Conservation (phyloP, 2,888 invertebrate species). For the Dolichomitus sp. region DNA sequence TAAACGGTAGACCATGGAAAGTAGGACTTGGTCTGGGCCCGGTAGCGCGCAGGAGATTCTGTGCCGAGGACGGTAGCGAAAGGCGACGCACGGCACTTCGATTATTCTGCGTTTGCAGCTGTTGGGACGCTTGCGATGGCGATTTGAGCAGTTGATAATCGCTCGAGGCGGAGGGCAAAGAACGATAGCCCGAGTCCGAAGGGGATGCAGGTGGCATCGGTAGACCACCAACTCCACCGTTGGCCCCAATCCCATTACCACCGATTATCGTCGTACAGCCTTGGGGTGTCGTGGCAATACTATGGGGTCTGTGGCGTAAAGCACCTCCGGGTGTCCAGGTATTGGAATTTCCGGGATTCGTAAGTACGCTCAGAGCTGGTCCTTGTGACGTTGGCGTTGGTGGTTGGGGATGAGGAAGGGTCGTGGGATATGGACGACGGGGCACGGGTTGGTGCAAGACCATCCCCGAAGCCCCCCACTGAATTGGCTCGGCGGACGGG, state of each 20-base stretch:
- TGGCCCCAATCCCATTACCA: constrained; percentile 46
- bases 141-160: constrained; percentile 89
- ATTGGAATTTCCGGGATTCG: constrained; percentile 80
- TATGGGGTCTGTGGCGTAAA: constrained; percentile 82
- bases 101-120: constrained; percentile 83
- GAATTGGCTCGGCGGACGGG: constrained; percentile 80
- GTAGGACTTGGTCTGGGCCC: constrained; percentile 89
- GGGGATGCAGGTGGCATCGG: constrained; percentile 84
- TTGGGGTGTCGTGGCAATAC: constrained; percentile 82
- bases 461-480: constrained; percentile 84
- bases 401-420: constrained; percentile 88
- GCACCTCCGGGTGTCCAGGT: constrained; percentile 81
- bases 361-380: constrained; percentile 76
- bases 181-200: constrained; percentile 87
- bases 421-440: constrained; percentile 84
- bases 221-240: constrained; percentile 33
- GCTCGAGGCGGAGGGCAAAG: constrained; percentile 89
- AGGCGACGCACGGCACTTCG: constrained; percentile 87
- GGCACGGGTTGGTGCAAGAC: constrained; percentile 85
- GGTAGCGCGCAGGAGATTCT: constrained; percentile 86
- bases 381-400: constrained; percentile 86
- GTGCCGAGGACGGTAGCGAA: constrained; percentile 87
- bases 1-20: constrained; percentile 88
- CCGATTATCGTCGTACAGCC: constrained; percentile 71
- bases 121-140: constrained; percentile 75